Percentiles rank a stretch among this genome's conserved stretches.
Evolutionary conservation across 2,888 invertebrate genomes (phyloP).

Genomic region (Leptinotarsa tumamoca): DNA sequence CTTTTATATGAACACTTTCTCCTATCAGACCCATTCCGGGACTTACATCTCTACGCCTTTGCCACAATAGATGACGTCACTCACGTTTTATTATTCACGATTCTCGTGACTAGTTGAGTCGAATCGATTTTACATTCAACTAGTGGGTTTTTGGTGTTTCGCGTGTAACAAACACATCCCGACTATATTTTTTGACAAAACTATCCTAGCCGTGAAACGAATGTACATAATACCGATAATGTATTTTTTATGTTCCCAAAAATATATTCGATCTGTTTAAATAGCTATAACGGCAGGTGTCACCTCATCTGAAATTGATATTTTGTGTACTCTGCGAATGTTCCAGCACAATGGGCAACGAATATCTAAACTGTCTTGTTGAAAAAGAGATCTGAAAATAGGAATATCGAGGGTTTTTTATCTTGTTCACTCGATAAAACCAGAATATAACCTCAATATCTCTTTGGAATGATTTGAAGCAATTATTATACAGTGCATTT

Average conservation of each 20-base stretch:
- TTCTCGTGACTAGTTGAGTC: background rate
- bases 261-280: background rate
- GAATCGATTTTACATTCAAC: constrained; percentile 5
- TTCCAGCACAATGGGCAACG: background rate
- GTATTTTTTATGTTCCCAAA: background rate
- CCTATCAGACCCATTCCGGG: background rate
- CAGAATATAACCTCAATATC: too few species aligned
- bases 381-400: background rate
- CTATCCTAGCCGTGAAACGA: background rate
- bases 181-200: background rate
- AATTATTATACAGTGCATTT: too few species aligned
- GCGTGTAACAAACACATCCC: background rate
- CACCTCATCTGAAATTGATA: background rate
- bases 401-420: background rate
- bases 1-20: too few species aligned
- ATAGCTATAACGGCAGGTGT: background rate
- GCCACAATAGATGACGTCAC: background rate
- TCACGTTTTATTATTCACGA: constrained; percentile 1
- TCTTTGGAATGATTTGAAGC: too few species aligned
- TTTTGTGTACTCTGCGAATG: background rate
- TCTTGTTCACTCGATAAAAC: too few species aligned
- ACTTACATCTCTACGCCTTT: background rate
- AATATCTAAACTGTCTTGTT: background rate
- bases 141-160: background rate
- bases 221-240: background rate